Evolutionary conservation across 2,113 vertebrate species (phyloP).

Genomic region (Tricholaema leucomelas): DNA sequence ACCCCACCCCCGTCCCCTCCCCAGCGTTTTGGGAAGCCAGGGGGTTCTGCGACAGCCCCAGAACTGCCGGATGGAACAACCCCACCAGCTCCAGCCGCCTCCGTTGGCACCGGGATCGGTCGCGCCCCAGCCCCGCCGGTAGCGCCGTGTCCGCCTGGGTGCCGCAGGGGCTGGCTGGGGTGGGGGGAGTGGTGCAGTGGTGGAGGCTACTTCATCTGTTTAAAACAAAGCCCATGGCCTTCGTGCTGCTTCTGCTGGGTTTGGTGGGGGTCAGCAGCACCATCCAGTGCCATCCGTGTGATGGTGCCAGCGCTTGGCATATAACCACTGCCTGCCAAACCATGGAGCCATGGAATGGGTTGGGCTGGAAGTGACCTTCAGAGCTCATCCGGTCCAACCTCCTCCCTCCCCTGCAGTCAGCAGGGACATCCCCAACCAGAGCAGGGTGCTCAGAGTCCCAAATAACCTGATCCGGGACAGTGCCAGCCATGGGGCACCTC

Average conservation of each 20-base stretch:
- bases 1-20: too few relatives aligned
- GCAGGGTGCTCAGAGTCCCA: too few relatives aligned
- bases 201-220: conserved; percentile 34
- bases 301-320: neutral
- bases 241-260: neutral
- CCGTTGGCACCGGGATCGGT: neutral
- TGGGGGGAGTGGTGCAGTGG: neutral
- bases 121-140: neutral
- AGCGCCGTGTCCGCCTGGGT: accelerated
- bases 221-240: neutral
- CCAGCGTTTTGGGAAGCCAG: neutral
- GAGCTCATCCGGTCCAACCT: too few relatives aligned
- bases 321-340: too few relatives aligned
- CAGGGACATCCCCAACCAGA: too few relatives aligned
- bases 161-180: neutral
- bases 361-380: too few relatives aligned
- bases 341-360: too few relatives aligned
- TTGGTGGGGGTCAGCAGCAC: neutral
- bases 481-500: too few relatives aligned
- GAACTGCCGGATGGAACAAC: neutral
- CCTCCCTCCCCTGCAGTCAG: too few relatives aligned
- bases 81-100: neutral
- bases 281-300: accelerated
- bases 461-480: too few relatives aligned
- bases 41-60: neutral